Evolutionary conservation across 1,140 invertebrate genomes (phyloP).

Genomic region (Trichonephila inaurata): DNA sequence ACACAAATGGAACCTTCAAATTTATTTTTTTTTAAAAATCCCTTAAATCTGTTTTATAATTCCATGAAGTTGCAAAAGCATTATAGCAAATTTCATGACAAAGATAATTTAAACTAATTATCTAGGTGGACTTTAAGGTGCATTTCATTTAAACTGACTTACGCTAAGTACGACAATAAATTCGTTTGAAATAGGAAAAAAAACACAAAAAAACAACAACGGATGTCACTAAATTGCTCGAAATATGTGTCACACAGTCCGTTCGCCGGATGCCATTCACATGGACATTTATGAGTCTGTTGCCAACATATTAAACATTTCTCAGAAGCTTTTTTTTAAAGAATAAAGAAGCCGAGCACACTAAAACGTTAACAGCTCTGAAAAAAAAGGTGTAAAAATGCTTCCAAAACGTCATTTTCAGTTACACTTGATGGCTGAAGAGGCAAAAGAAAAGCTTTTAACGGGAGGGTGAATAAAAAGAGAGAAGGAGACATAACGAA

Average conservation of each 20-base stretch:
- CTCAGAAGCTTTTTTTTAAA: not conserved
- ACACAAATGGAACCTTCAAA: too few relatives aligned
- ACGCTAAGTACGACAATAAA: too few relatives aligned
- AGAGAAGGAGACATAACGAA: slow-evolving; percentile 10
- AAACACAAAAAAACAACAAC: too few relatives aligned
- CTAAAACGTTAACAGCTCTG: not conserved
- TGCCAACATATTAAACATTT: not conserved
- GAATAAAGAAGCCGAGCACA: not conserved
- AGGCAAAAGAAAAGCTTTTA: slow-evolving; percentile 57
- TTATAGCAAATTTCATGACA: too few relatives aligned
- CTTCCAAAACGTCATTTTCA: slow-evolving; percentile 52
- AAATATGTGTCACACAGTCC: not conserved
- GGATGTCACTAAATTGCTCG: not conserved
- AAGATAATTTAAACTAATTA: too few relatives aligned
- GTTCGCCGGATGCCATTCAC: not conserved
- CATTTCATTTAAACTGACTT: too few relatives aligned
- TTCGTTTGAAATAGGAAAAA: too few relatives aligned
- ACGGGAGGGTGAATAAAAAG: not conserved
- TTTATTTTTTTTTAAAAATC: too few relatives aligned
- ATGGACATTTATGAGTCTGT: not conserved
- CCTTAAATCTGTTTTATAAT: too few relatives aligned
- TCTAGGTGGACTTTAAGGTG: too few relatives aligned
- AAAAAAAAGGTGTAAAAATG: slow-evolving; percentile 33
- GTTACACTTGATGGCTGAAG: slow-evolving; percentile 48
- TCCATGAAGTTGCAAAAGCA: too few relatives aligned